Percentiles rank a stretch among this genome's conserved stretches.
Evolutionary conservation across 2,888 invertebrate species (phyloP).

Genomic region (Leptinotarsa rubiginosa): DNA sequence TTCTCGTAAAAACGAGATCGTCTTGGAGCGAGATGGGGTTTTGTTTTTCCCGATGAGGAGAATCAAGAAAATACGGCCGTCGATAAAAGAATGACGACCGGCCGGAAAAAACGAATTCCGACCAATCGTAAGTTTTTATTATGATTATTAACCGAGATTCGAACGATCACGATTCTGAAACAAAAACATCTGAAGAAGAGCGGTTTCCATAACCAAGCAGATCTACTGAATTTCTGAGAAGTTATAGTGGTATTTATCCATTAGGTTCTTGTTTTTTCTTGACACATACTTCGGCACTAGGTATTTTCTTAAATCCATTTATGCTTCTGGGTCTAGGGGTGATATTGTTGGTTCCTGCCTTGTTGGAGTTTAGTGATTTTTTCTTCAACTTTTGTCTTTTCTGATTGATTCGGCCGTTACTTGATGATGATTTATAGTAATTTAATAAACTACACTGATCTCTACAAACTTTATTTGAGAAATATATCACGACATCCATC

Average conservation of each 20-base stretch:
- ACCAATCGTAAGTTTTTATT: conserved; percentile 11
- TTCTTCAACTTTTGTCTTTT: no score
- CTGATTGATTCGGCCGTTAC: no score
- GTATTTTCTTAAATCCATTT: no score
- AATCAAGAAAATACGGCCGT: conserved; percentile 37
- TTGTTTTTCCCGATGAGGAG: conserved; percentile 33
- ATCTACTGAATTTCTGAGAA: neutral
- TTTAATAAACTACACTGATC: no score
- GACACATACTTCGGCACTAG: no score
- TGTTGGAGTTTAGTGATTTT: no score
- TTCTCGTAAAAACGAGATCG: conserved; percentile 50
- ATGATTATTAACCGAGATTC: conserved; percentile 2
- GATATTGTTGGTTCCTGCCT: no score
- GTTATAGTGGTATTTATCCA: neutral
- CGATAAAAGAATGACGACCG: conserved; percentile 29
- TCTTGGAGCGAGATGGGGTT: conserved; percentile 27
- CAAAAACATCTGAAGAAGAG: conserved; percentile 7
- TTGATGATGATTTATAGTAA: no score
- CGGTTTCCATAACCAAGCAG: neutral
- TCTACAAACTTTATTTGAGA: no score
- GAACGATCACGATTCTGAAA: neutral
- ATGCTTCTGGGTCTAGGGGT: no score
- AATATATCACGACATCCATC: no score
- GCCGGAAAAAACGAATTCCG: conserved; percentile 10
- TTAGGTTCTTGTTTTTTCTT: no score